A percentile compares a stretch with the other conserved stretches of the same genome.
phyloP scores from a whole-genome alignment of 2,797 vertebrate species.

The Gallirallus australis region DNA sequence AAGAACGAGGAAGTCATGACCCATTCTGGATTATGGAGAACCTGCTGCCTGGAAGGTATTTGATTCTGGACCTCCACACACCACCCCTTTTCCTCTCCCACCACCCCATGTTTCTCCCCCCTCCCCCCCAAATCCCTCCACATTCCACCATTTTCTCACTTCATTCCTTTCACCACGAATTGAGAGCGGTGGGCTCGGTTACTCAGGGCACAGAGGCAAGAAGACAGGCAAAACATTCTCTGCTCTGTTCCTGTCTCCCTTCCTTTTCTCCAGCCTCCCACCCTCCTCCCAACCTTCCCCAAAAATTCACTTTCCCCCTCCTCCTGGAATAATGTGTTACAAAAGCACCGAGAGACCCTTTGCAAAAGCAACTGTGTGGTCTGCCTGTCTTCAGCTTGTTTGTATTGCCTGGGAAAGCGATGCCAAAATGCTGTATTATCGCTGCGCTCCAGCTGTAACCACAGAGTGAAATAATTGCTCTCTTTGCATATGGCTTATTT shows the following conservation, averaged over 20 bases:
- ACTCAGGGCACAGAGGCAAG: conserved; percentile 66
- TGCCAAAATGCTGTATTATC: conserved; percentile 61
- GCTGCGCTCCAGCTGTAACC: conserved; percentile 36
- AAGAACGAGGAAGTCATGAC: conserved; percentile 99
- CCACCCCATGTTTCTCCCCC: conserved; percentile 1
- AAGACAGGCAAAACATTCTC: conserved; percentile 63
- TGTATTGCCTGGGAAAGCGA: conserved; percentile 48
- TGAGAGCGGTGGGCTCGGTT: conserved; percentile 72
- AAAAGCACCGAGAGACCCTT: conserved; percentile 54
- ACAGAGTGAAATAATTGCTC: conserved; percentile 50
- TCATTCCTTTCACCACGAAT: conserved; percentile 63
- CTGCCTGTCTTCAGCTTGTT: conserved; percentile 54
- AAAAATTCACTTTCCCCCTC: conserved; percentile 40
- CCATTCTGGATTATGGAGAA: conserved; percentile 98
- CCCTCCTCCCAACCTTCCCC: background rate
- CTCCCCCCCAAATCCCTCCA: conserved; percentile 64
- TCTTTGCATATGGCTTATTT: conserved; percentile 42
- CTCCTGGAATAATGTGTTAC: conserved; percentile 42
- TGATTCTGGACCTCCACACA: conserved; percentile 72
- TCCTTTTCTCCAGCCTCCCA: background rate
- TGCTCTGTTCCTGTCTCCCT: conserved; percentile 12
- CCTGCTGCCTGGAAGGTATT: conserved; percentile 98
- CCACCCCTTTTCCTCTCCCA: conserved; percentile 31
- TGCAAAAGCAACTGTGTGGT: conserved; percentile 27
- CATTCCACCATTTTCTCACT: conserved; percentile 85